These are phyloP conservation scores for Oreochromis tanganicae DNA, from an alignment of 2,113 vertebrate genomes.

Conservation along the genomic window DNA sequence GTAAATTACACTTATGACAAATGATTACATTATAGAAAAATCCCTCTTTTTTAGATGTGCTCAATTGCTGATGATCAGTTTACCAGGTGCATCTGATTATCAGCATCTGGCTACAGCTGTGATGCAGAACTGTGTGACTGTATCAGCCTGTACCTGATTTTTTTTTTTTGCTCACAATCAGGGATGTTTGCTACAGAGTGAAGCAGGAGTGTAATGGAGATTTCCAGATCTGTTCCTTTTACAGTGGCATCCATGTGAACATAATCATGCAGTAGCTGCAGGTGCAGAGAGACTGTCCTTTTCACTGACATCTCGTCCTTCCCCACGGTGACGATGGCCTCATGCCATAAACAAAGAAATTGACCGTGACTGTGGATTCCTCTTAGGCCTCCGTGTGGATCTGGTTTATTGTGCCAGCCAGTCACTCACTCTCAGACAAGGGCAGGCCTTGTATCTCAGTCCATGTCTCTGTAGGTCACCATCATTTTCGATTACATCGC, in stretches of 20 bases:
- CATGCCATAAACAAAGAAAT: constrained; percentile 12
- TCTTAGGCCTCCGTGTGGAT: neutral
- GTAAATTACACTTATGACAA: neutral
- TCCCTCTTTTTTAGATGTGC: neutral
- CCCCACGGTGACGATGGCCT: neutral
- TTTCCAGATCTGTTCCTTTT: neutral
- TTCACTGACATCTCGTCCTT: neutral
- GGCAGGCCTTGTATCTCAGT: constrained; percentile 12
- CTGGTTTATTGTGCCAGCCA: constrained; percentile 7
- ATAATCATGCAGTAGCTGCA: neutral
- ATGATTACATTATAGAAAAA: neutral
- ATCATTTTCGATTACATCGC: neutral
- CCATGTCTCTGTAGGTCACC: neutral
- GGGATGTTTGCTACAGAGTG: neutral
- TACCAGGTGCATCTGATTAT: neutral
- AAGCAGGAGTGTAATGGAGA: neutral
- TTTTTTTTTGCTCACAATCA: neutral
- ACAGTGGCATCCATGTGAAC: neutral
- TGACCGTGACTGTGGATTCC: constrained; percentile 2
- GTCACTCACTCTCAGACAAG: constrained; percentile 1
- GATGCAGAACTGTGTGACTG: neutral
- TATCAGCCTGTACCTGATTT: neutral
- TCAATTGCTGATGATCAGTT: neutral
- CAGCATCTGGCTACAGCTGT: neutral
- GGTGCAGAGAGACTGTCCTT: neutral